Evolutionary conservation across 1,140 invertebrate genomes (phyloP), one percentile per base, ranked within the genome.

Genomic region (Saccostrea echinata): DNA sequence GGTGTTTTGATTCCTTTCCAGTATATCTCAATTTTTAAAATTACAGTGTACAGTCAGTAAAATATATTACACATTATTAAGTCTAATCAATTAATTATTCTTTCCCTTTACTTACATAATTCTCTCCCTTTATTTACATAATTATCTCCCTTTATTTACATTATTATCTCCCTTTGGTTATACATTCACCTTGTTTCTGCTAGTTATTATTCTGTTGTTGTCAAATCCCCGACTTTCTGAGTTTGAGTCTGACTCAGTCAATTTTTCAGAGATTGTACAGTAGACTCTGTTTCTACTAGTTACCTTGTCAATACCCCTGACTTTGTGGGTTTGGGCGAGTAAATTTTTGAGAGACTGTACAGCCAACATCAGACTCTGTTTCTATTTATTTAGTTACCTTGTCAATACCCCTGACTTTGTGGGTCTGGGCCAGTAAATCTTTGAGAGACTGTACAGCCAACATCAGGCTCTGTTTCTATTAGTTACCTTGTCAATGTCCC

Each of bases 401-500:
- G 53, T 92, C 91, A 11, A 89, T 33, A 12, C 89, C 88, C 52
- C 90, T 84, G 3, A 90, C 85, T 86, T 90, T 91, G 52, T 93
- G 91, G 30, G 90, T 91, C 84, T 90, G 87, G 16, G 91, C 88
- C 12, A 93, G 89, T 13, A 93, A 90, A 84, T 92, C 92, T 85
- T 94, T 93, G 3, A 93, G 88, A 2, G 92, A 90, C 43, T 92
- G 88, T 61, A 93, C 91, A n/a, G 91, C 90, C 11, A 91, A 90
- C 61, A 94, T 55, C 33, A 94, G 87, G 4, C 85, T 87, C 84
- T 91, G 91, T 81, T 91, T 91, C 89, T 94, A 43, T 43, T 6
- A 3, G 13, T 82, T 82, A 82, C 80, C 80, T 82, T 82, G n/a
- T 82, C 80, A 11, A 82, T 43, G 9, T 30, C 80, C 33, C 9